Evolutionary conservation across 2,113 vertebrate genomes (phyloP).

Genomic region (Pipra filicauda): DNA sequence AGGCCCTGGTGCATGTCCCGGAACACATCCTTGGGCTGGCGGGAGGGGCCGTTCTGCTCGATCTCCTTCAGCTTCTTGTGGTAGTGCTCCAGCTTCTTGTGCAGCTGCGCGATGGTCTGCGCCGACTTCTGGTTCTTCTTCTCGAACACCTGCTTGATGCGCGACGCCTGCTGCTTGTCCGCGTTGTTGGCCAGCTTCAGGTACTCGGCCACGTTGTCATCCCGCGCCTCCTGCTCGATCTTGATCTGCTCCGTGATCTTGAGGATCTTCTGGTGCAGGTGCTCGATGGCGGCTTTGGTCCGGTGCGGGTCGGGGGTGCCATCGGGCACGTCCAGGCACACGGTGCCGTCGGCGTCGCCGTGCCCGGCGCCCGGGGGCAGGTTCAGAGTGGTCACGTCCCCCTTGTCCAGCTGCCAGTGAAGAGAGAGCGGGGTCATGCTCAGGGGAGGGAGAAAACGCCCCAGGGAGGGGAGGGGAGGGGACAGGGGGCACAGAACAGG

Average conservation of each 20-base stretch:
- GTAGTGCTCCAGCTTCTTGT: slow-evolving; percentile 98
- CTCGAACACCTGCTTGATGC: slow-evolving; percentile 99
- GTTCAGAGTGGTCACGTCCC: slow-evolving; percentile 82
- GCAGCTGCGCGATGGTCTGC: slow-evolving; percentile 94
- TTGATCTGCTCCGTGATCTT: slow-evolving; percentile 99
- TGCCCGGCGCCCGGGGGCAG: slow-evolving; percentile 82
- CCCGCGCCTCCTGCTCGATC: slow-evolving; percentile 95
- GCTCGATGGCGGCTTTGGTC: slow-evolving; percentile 90
- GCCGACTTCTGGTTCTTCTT: slow-evolving; percentile 99
- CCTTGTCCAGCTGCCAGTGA: slow-evolving; percentile 87
- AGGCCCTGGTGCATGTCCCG: slow-evolving; percentile 98
- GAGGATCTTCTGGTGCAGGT: slow-evolving; percentile 97
- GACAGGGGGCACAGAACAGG: neutral
- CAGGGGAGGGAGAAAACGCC: neutral
- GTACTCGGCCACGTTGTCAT: slow-evolving; percentile 97
- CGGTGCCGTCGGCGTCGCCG: slow-evolving; percentile 85
- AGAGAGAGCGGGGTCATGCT: neutral
- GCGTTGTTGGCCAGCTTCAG: slow-evolving; percentile 97
- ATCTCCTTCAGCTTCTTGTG: slow-evolving; percentile 96
- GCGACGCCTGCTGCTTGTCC: slow-evolving; percentile 92
- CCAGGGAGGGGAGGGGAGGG: neutral
- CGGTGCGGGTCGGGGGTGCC: slow-evolving; percentile 87
- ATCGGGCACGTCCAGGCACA: slow-evolving; percentile 86
- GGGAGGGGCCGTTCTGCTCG: slow-evolving; percentile 93
- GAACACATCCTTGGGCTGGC: slow-evolving; percentile 96